Base-by-base conservation (phyloP, 1,140 invertebrate genomes). In the Drosophila repletoides region DNA sequence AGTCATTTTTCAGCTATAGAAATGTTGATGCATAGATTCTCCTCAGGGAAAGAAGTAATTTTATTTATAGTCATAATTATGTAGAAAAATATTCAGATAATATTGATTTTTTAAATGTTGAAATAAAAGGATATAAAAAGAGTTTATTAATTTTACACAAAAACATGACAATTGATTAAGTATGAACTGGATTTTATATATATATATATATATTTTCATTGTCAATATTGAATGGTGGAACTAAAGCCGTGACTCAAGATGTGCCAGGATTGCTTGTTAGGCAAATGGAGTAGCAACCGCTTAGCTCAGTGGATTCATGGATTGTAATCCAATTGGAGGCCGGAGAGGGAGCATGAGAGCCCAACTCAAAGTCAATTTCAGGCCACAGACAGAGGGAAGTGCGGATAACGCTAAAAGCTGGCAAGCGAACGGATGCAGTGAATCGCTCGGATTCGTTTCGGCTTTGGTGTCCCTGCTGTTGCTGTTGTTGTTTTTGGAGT, bases 301-400 rank as follows among this genome's bases (percentile, higher is more conserved):
- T 33, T 10, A 7, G n/a, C 24, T 6, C 9, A 33, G 43, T 12
- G 33, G 19, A 41, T 26, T 34, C 40, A 29, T 12, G 5, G 36
- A 38, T 26, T 41, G 63, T 66, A 66, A 66, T 66, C 53, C 63
- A 59, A 66, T 66, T 66, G 53, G 33, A 59, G 28, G 63, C 45
- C 28, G 41, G n/a, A n/a, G n/a, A n/a, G n/a, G 26, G 41, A 33
- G 53, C 53, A 41, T 40, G 19, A 49, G 19, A 49, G 24, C 10
- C 34, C 46, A 34, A 40, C 46, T 52, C 36, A 43, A 61, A 61
- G 58, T 61, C 33, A 14, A 26, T 46, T 58, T 46, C 19, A 21
- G 34, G 48, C 26, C 22, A n/a, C 33, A 26, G 29, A 28, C 33
- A 21, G n/a, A 26, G 12, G 19, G 10, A 46, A 14, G 12, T 7